Evolutionary conservation across 1,140 invertebrate genomes (phyloP).

Genomic region (Ladona fulva): DNA sequence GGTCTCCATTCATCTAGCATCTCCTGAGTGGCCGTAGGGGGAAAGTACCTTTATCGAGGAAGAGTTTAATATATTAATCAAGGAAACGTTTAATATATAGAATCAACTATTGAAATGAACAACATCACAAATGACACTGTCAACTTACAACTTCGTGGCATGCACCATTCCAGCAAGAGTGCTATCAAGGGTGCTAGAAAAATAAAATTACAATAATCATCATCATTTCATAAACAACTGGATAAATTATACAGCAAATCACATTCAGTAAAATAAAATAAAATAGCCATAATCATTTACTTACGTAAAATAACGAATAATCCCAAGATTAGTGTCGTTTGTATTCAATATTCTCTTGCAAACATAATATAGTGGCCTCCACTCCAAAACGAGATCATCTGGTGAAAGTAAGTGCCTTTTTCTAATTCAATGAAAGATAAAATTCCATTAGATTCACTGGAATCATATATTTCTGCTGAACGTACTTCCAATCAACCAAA

Average conservation of each 20-base stretch:
- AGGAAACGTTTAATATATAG: not conserved
- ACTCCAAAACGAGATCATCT: slow-evolving; percentile 71
- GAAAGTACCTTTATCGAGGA: no score
- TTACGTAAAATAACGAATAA: slow-evolving; percentile 55
- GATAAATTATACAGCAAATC: not conserved
- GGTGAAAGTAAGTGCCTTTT: slow-evolving; percentile 67
- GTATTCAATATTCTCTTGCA: slow-evolving; percentile 41
- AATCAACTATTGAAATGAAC: not conserved
- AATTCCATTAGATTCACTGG: no score
- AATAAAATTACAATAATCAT: slow-evolving; percentile 13
- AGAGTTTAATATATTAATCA: slow-evolving; percentile 33
- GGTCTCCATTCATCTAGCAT: slow-evolving; percentile 79
- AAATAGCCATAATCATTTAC: slow-evolving; percentile 36
- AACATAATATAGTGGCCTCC: slow-evolving; percentile 76
- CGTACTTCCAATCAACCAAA: slow-evolving; percentile 66
- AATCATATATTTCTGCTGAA: slow-evolving; percentile 42
- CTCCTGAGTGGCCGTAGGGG: slow-evolving; percentile 66
- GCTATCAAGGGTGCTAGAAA: slow-evolving; percentile 25
- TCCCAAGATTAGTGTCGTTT: slow-evolving; percentile 43
- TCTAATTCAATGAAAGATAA: slow-evolving; percentile 36
- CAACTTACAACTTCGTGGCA: slow-evolving; percentile 29
- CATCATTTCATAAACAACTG: no score
- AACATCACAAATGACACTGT: not conserved
- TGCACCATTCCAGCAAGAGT: slow-evolving; percentile 30
- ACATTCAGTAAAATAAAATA: slow-evolving; percentile 1